These are phyloP conservation scores for Diadophis punctatus DNA, from an alignment of 2,113 vertebrate species.

Conservation along the genomic window DNA sequence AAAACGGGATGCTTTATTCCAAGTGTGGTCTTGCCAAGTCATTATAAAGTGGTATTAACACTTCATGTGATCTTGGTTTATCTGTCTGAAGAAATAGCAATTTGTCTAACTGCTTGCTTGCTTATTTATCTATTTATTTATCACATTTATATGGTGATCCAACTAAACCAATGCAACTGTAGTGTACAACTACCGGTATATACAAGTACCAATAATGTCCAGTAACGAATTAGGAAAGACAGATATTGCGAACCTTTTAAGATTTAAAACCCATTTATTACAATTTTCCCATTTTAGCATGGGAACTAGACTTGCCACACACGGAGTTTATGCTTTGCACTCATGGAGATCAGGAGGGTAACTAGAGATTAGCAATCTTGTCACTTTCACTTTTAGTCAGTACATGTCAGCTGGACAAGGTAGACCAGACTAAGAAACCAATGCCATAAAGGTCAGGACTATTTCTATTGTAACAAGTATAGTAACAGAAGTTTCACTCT, in stretches of 20 bases:
- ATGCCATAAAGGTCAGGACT: background rate
- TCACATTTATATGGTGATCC: background rate
- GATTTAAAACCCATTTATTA: background rate
- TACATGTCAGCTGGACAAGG: background rate
- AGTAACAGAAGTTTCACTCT: background rate
- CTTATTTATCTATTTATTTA: background rate
- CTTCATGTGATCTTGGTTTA: background rate
- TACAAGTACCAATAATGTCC: background rate
- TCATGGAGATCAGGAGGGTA: background rate
- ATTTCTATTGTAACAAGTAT: background rate
- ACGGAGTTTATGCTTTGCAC: background rate
- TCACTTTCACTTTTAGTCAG: background rate
- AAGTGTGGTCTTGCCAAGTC: too few relatives aligned
- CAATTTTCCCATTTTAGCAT: background rate
- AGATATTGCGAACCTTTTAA: background rate
- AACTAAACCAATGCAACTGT: background rate
- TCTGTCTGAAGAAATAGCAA: background rate
- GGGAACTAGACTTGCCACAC: background rate
- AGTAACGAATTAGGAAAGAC: background rate
- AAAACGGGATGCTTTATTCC: too few relatives aligned
- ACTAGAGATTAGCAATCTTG: background rate
- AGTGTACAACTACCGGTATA: background rate
- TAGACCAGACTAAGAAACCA: background rate
- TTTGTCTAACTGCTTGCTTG: background rate
- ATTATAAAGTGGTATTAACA: too few relatives aligned